phyloP scores from a whole-genome alignment of 2,797 vertebrate genomes.

The Gorsachius magnificus region DNA sequence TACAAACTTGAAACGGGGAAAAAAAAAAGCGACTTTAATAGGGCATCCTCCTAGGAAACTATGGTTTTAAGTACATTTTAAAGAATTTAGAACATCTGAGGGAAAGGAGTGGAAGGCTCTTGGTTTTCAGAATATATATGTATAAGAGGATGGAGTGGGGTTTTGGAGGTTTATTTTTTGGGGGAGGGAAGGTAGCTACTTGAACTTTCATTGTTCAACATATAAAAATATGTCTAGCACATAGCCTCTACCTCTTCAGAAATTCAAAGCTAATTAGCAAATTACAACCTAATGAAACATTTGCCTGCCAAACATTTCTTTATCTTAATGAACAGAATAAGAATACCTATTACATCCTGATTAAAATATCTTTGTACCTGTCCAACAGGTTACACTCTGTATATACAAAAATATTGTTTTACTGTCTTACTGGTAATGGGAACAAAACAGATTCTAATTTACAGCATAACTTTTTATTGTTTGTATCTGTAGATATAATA shows the following conservation, averaged over 20 bases:
- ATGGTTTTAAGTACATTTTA: not conserved
- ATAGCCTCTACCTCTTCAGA: constrained; percentile 70
- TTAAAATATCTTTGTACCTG: constrained; percentile 65
- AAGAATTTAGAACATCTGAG: not conserved
- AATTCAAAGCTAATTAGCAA: constrained; percentile 79
- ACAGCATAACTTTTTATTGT: not conserved
- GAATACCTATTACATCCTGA: constrained; percentile 66
- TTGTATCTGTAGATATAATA: not conserved
- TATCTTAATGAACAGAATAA: constrained; percentile 77
- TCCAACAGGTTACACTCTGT: constrained; percentile 44
- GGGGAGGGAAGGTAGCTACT: constrained; percentile 9
- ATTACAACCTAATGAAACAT: constrained; percentile 78
- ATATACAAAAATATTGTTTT: constrained; percentile 19
- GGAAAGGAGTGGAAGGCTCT: not conserved
- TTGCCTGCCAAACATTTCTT: constrained; percentile 75
- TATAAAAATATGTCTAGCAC: constrained; percentile 69
- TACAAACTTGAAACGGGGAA: not conserved
- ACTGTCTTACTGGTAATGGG: not conserved
- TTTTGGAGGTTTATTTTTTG: not conserved
- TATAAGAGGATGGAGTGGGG: not conserved
- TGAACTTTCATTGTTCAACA: constrained; percentile 47
- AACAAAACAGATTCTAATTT: constrained; percentile 43
- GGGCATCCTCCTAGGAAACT: not conserved
- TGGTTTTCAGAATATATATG: not conserved
- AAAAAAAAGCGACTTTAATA: not conserved